Evolutionary conservation across 1,140 invertebrate genomes (phyloP), one percentile per base, ranked within the genome.

Genomic region (Adoxophyes honmai): DNA sequence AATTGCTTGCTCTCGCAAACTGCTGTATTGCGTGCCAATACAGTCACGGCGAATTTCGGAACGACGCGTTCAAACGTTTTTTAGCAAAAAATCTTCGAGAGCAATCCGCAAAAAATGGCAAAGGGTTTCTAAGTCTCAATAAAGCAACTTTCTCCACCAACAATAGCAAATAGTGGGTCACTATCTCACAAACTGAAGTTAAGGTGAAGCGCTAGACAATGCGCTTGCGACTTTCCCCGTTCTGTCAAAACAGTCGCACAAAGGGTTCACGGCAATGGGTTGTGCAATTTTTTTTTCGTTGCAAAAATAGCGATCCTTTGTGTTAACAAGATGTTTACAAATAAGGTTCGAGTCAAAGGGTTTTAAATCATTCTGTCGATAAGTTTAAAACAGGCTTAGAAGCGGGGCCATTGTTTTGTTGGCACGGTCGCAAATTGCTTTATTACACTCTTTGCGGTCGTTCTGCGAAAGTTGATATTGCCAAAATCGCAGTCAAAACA

Each of bases 321-420:
- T 88, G 69, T 70, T 69, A 57, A 65, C 57, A 66, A 64, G 65
- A 74, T 88, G 86, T 88, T 88, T 88, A 86, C 86, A 84, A 86
- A 86, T 81, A 86, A 76, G 66, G 74, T 75, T 64, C 76, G 73
- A 80, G 74, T 83, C 83, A 86, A 86, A 88, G 86, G 86, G 84
- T 87, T 86, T 86, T 88, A 88, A 87, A 88, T 88, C 83, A 87
- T 75, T 66, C 78, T 66, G 83, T 86, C 74, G 82, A 86, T 82
- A 88, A 84, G 77, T 86, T 86, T 78, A 78, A 86, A 88, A 86
- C 79, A 86, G 79, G 73, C 78, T 88, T 81, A 87, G 83, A 86
- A 86, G 68, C 71, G 68, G 60, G 70, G 53, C 70, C 70, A 83
- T 88, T 88, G 86, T 88, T 85, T 84, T 83, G 79, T 74, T 84